Conservation (phyloP, 2,113 vertebrate genomes). For the Periophthalmus modestus region DNA sequence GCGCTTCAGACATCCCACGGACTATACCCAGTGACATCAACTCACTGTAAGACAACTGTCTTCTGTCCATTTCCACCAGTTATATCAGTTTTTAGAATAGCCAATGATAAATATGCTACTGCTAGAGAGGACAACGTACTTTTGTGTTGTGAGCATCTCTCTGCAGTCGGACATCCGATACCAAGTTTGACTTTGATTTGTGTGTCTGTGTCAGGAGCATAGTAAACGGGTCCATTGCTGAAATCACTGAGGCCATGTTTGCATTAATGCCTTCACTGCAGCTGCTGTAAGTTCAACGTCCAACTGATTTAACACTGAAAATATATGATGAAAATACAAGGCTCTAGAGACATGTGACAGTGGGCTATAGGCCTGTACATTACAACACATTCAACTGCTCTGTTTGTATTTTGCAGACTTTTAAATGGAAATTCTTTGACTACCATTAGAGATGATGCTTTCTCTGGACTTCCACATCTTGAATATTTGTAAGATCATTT, state of each 20-base stretch:
- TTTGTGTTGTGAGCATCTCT: slow-evolving; percentile 5
- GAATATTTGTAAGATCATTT: slow-evolving; percentile 90
- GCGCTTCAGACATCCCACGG: slow-evolving; percentile 83
- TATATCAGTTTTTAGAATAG: neutral
- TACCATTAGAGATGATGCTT: slow-evolving; percentile 91
- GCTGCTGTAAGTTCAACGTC: slow-evolving; percentile 85
- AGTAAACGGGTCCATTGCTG: slow-evolving; percentile 91
- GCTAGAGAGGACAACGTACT: no score
- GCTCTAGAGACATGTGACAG: neutral
- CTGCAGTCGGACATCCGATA: slow-evolving; percentile 15
- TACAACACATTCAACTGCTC: neutral
- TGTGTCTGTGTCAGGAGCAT: slow-evolving; percentile 82
- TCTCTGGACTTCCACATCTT: slow-evolving; percentile 92
- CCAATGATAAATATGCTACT: neutral
- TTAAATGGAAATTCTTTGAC: slow-evolving; percentile 94
- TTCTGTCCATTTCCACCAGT: neutral
- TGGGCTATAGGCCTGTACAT: no score
- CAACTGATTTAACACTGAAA: neutral
- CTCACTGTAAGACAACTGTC: slow-evolving; percentile 81
- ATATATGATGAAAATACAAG: neutral
- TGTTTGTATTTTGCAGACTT: slow-evolving; percentile 78
- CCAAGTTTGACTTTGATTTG: slow-evolving; percentile 23
- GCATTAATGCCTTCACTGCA: slow-evolving; percentile 93
- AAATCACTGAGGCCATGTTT: slow-evolving; percentile 95
- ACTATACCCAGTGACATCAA: slow-evolving; percentile 86